Conservation (phyloP, 2,888 invertebrate species). For the Esperia sulphurella region DNA sequence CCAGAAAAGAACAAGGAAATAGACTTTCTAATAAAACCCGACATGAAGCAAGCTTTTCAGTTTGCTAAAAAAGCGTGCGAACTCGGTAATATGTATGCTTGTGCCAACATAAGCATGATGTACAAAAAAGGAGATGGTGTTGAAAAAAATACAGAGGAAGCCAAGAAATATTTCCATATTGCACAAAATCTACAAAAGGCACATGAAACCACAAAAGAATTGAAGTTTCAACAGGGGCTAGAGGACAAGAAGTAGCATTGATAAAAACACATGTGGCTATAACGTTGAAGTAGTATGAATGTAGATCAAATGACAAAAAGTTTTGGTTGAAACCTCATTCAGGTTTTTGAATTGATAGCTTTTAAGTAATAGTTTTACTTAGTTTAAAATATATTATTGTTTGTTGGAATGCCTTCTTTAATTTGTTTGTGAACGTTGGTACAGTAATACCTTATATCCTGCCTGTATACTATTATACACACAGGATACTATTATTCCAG, state of each 20-base stretch:
- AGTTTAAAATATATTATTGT: background rate
- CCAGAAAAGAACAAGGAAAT: slow-evolving; percentile 58
- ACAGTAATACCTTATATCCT: background rate
- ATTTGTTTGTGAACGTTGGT: no score
- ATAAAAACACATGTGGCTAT: background rate
- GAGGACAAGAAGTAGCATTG: slow-evolving; percentile 29
- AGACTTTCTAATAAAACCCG: slow-evolving; percentile 80
- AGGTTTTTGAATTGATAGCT: background rate
- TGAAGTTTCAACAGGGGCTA: slow-evolving; percentile 79
- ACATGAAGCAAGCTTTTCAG: slow-evolving; percentile 88
- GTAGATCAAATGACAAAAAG: background rate
- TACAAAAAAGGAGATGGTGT: slow-evolving; percentile 91
- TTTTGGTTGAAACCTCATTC: background rate
- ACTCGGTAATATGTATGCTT: slow-evolving; percentile 90
- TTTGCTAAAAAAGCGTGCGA: slow-evolving; percentile 90
- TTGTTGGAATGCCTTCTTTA: background rate
- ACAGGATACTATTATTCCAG: no score
- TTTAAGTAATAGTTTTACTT: background rate
- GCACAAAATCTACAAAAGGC: slow-evolving; percentile 86
- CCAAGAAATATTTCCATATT: slow-evolving; percentile 84
- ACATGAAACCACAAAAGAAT: slow-evolving; percentile 72
- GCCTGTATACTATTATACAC: no score
- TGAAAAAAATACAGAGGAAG: slow-evolving; percentile 83
- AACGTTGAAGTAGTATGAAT: no score
- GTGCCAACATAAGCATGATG: slow-evolving; percentile 94